Conservation (phyloP, 2,113 vertebrate genomes). For the Danionella cerebrum region DNA sequence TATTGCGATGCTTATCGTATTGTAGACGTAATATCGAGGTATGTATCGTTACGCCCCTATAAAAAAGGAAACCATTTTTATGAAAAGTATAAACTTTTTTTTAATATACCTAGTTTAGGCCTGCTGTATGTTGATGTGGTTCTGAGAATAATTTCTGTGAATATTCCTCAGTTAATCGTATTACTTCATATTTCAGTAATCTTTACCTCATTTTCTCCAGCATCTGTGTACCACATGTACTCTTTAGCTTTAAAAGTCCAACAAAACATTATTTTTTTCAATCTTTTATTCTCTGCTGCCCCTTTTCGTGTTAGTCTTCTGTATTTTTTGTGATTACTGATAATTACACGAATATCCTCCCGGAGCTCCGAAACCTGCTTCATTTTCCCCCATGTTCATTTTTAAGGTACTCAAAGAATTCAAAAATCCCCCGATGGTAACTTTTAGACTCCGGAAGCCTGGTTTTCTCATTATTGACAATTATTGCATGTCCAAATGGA, state of each 20-base stretch:
- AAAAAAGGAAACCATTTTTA: too few relatives aligned
- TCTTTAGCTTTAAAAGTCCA: not conserved
- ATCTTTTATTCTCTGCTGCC: not conserved
- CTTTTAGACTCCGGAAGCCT: slow-evolving; percentile 25
- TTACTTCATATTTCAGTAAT: too few relatives aligned
- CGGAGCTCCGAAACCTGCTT: not conserved
- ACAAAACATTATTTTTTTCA: not conserved
- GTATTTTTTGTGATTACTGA: not conserved
- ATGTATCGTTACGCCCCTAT: too few relatives aligned
- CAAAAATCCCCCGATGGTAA: slow-evolving; percentile 12
- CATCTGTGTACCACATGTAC: too few relatives aligned
- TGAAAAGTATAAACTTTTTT: too few relatives aligned
- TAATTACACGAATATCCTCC: not conserved
- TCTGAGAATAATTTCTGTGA: too few relatives aligned
- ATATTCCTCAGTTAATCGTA: too few relatives aligned
- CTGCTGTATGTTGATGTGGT: too few relatives aligned
- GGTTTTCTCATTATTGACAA: slow-evolving; percentile 39
- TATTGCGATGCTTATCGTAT: too few relatives aligned
- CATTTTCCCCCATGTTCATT: not conserved
- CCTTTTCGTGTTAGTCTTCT: not conserved
- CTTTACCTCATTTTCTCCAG: too few relatives aligned
- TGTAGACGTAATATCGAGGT: too few relatives aligned
- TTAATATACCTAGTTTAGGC: too few relatives aligned
- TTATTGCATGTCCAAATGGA: slow-evolving; percentile 41
- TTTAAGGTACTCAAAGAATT: slow-evolving; percentile 9